Base-by-base conservation (phyloP, 1,140 invertebrate species). In the Zaprionus vittiger region DNA sequence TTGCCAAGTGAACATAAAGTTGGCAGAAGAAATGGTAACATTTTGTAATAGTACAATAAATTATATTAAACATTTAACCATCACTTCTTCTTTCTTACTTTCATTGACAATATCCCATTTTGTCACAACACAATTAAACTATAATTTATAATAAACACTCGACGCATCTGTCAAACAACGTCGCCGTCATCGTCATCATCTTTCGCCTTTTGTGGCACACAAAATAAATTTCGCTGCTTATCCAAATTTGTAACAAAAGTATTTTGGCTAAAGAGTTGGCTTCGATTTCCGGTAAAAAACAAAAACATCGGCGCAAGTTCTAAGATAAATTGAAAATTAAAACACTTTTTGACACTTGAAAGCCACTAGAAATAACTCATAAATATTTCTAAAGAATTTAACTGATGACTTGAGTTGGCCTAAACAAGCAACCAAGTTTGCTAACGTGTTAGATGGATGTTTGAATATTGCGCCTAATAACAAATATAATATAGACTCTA, bases 201-300 rank as follows among this genome's bases (percentile, higher is more conserved):
- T 17, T 69, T 49, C 52, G 37, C 68, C 68, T 62, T 63, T 31
- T 71, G 20, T 47, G 65, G 38, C n/a, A 63, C 63, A 54, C 65
- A 62, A 68, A 83, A 77, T 81, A 56, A 79, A 81, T 84, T 84
- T 84, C 74, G 77, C 81, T 84, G 79, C 77, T 78, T 73, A 62
- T 69, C 78, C 82, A 79, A 84, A 84, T 84, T 67, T 57, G 81
- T 84, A 73, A 84, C 77, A 77, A 77, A 80, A 60, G 73, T 80
- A 83, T 80, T 76, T 76, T 47, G 37, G 71, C 75, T 81, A 72
- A 57, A 11, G 41, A 47, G 7, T 17, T 56, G 12, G 38, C 34
- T 34, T 47, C 47, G 28, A 63, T 63, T 84, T 84, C 82, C 82
- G 82, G 49, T 15, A 54, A 49, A 24, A 24, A 11, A 56, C 52